Conservation (phyloP, 2,113 vertebrate species). For the Daubentonia madagascariensis region DNA sequence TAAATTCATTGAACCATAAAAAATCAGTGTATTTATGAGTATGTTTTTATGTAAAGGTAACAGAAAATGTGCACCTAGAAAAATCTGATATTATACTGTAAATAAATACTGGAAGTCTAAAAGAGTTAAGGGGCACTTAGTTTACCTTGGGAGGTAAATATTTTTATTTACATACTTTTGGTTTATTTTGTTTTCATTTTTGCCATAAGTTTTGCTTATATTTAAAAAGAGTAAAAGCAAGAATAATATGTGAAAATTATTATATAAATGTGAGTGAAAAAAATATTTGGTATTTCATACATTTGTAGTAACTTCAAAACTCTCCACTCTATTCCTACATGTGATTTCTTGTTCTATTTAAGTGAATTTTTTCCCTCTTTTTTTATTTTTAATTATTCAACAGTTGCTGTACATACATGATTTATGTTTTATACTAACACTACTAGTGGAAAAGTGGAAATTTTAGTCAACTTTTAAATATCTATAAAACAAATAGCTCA, state of each 20-base stretch:
- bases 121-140: neutral
- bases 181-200: neutral
- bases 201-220: neutral
- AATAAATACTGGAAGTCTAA: neutral
- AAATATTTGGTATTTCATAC: neutral
- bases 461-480: neutral
- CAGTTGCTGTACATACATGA: neutral
- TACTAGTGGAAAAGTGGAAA: neutral
- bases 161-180: neutral
- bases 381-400: neutral
- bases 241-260: neutral
- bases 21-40: neutral
- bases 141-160: no score
- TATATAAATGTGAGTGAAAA: neutral
- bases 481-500: neutral
- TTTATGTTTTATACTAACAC: neutral
- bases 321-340: neutral
- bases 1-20: neutral
- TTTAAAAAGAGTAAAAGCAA: neutral
- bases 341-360: neutral
- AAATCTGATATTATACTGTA: neutral
- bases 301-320: neutral
- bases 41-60: neutral
- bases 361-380: no score
- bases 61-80: neutral